These are phyloP conservation scores for Muraenolepis orangiensis DNA, from an alignment of 2,797 vertebrate genomes.

Conservation along the genomic window DNA sequence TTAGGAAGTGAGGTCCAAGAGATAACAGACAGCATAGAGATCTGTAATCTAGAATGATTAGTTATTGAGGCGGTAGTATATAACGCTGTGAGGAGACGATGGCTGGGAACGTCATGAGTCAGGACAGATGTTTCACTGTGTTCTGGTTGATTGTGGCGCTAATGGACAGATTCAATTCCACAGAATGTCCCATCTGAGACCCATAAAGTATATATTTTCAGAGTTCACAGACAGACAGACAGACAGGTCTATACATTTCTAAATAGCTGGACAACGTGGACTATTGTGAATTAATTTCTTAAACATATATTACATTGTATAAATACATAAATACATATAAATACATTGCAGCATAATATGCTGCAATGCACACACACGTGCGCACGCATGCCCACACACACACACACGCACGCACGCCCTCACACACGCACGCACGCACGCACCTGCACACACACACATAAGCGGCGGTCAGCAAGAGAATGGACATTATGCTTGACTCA, in stretches of 20 bases:
- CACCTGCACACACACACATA: neutral
- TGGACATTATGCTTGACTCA: too few species aligned
- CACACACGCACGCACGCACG: neutral
- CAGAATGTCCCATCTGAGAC: neutral
- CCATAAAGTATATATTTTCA: neutral
- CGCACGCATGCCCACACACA: neutral
- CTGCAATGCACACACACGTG: conserved; percentile 2
- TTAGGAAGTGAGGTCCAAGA: neutral
- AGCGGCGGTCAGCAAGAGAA: too few species aligned
- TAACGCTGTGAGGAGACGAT: neutral
- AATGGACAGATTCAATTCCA: conserved; percentile 15
- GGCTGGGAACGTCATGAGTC: too few species aligned
- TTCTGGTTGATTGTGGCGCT: conserved; percentile 10
- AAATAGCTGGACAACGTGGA: neutral
- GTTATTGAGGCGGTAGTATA: conserved; percentile 19
- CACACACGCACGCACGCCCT: conserved; percentile 3
- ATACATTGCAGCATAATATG: too few species aligned
- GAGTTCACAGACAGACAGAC: too few species aligned
- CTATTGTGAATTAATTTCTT: neutral
- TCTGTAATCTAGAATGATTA: neutral
- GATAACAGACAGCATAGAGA: neutral
- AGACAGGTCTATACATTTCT: neutral
- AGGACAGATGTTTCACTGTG: conserved; percentile 5
- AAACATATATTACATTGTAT: too few species aligned
- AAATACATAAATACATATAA: too few species aligned